phyloP scores from a whole-genome alignment of 2,113 vertebrate species.

The Mormoops blainvillei region DNA sequence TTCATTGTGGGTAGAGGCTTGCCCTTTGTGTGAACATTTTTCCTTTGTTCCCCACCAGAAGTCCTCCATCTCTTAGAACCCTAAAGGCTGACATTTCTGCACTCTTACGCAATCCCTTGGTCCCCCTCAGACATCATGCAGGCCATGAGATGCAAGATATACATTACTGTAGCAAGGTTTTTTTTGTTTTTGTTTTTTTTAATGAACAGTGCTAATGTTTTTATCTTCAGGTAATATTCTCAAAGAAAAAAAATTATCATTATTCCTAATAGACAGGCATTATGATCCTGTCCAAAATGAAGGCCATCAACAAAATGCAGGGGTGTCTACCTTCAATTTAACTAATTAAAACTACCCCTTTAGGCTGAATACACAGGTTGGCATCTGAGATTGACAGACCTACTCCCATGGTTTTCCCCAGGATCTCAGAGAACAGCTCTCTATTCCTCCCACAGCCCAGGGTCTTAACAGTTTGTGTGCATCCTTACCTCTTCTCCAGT shows the following conservation, averaged over 20 bases:
- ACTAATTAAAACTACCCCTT: neutral
- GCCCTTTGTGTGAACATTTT: neutral
- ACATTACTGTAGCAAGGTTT: neutral
- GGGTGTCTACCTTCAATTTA: neutral
- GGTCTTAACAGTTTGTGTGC: neutral
- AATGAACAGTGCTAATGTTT: neutral
- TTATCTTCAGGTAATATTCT: neutral
- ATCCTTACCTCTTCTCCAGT: neutral
- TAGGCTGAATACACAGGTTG: neutral
- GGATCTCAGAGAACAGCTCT: neutral
- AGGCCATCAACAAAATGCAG: neutral
- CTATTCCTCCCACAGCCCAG: neutral
- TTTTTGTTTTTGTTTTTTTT: no score
- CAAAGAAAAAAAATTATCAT: neutral
- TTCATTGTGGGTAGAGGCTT: no score
- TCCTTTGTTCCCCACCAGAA: neutral
- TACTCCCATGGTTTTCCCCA: accelerated
- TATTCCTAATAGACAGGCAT: neutral
- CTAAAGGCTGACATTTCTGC: neutral
- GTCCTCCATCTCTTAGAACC: neutral
- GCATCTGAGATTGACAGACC: neutral
- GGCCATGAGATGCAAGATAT: neutral
- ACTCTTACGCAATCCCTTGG: neutral
- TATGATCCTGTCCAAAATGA: neutral
- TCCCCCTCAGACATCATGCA: neutral